Conservation (phyloP, 2,888 invertebrate species). For the Tipula lateralis region DNA sequence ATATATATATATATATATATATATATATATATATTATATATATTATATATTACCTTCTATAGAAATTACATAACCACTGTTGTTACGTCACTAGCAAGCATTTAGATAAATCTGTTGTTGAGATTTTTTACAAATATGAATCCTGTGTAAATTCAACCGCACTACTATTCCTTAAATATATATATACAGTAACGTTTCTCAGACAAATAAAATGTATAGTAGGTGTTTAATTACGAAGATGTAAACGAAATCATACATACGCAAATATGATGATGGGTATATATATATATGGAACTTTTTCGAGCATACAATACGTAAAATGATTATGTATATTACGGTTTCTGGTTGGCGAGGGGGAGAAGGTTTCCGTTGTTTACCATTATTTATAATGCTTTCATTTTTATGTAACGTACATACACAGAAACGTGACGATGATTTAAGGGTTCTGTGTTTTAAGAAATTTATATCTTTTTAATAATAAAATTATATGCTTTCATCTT, state of each 20-base stretch:
- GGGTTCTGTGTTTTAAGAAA: background rate
- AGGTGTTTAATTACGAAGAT: background rate
- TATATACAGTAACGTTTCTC: background rate
- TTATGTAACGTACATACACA: background rate
- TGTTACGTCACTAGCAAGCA: background rate
- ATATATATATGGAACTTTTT: background rate
- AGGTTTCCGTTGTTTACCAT: background rate
- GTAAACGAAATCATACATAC: background rate
- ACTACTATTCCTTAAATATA: background rate
- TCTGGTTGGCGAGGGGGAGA: background rate
- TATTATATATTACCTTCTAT: too few species aligned
- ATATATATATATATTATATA: too few species aligned
- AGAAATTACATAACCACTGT: background rate
- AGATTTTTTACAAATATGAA: background rate
- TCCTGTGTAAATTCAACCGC: background rate
- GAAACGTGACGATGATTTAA: constrained; percentile 6
- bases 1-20: too few species aligned
- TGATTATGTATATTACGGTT: background rate
- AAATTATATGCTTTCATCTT: background rate
- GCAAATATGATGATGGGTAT: background rate
- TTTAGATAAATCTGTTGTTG: background rate
- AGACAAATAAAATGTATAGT: background rate
- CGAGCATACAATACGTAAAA: background rate
- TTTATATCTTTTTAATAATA: constrained; percentile 19
- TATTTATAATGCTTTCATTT: background rate